These are phyloP conservation scores for Pantherophis guttatus DNA, from an alignment of 2,113 vertebrate genomes.

Conservation along the genomic window DNA sequence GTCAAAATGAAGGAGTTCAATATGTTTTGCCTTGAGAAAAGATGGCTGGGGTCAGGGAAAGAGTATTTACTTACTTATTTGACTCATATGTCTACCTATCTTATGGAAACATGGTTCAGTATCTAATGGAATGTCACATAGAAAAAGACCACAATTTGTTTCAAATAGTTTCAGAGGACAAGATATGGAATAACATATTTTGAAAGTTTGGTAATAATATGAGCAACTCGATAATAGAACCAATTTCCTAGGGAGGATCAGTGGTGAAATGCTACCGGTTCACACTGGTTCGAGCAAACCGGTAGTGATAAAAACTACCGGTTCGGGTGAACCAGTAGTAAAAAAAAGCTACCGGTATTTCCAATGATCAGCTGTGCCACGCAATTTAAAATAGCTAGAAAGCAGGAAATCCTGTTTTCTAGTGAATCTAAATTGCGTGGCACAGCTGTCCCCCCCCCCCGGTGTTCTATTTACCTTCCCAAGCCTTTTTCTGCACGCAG, in stretches of 20 bases:
- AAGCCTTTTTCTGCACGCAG: too few relatives aligned
- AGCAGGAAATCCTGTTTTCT: too few relatives aligned
- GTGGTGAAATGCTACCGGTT: too few relatives aligned
- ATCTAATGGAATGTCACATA: not conserved
- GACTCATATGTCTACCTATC: not conserved
- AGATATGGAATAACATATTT: not conserved
- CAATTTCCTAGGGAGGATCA: not conserved
- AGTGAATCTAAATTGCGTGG: too few relatives aligned
- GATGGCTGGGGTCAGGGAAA: not conserved
- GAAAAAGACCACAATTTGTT: not conserved
- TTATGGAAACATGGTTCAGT: not conserved
- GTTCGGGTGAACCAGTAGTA: too few relatives aligned
- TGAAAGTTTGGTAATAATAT: not conserved
- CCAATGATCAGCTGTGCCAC: too few relatives aligned
- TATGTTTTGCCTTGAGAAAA: not conserved
- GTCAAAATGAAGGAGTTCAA: not conserved
- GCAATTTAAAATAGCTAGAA: too few relatives aligned
- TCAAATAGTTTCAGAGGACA: not conserved
- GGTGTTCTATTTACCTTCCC: too few relatives aligned
- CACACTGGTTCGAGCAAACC: too few relatives aligned
- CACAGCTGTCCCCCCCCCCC: too few relatives aligned
- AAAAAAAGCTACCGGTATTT: too few relatives aligned
- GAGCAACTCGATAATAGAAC: not conserved
- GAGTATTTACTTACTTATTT: not conserved
- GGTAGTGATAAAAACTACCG: too few relatives aligned